Conservation (phyloP, 2,888 invertebrate genomes). For the Agrochola lota region DNA sequence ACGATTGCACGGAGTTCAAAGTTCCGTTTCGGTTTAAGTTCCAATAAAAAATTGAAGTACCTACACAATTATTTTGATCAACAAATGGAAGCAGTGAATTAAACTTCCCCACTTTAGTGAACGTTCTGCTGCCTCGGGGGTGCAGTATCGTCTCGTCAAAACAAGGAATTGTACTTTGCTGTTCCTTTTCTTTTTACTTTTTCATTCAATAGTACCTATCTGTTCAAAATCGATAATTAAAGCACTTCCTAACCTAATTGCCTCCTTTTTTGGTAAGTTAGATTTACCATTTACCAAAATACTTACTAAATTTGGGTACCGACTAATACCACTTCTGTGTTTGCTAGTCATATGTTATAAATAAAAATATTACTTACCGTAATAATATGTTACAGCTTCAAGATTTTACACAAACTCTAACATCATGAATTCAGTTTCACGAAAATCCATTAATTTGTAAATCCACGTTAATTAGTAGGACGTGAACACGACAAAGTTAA, state of each 20-base stretch:
- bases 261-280: not conserved
- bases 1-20: not conserved
- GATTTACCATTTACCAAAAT: not conserved
- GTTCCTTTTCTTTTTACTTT: not conserved
- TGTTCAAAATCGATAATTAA: not conserved
- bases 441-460: slow-evolving; percentile 15
- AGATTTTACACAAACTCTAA: not conserved
- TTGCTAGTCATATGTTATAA: not conserved
- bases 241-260: not conserved
- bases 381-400: not conserved
- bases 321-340: not conserved
- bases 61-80: not conserved
- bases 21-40: not conserved
- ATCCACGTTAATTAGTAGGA: slow-evolving; percentile 13
- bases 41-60: not conserved
- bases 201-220: no score
- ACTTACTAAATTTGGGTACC: not conserved
- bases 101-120: not conserved
- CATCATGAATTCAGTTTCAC: not conserved
- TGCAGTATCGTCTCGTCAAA: not conserved
- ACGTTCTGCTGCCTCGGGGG: slow-evolving; percentile 9
- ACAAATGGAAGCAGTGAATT: not conserved
- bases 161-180: slow-evolving; percentile 3
- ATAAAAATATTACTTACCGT: not conserved
- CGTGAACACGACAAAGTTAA: slow-evolving; percentile 39